Base-by-base conservation (phyloP, 1,140 invertebrate genomes). In the Neodiprion pinetum region DNA sequence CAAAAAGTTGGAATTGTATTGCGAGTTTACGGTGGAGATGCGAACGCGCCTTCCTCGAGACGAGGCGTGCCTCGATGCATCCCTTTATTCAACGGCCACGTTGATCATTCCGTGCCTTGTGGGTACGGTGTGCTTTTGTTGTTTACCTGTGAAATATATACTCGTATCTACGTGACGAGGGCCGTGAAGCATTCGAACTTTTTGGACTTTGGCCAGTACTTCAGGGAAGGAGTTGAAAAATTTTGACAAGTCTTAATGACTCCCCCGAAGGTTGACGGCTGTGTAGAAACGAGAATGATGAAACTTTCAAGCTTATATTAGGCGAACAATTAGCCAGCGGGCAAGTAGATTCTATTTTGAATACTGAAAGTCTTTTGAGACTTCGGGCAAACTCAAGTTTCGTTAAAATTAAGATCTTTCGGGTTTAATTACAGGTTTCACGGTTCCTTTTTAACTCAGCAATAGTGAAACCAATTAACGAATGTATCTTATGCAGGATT, bases 1-100 rank as follows among this genome's bases (percentile, higher is more conserved):
- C 67, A 69, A 69, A 69, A 69, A 69, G 67, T 69, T 61, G 53
- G n/a, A 61, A 61, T 61, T 61, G 53, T 61, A 61, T 61, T 61
- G 53, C 11, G 28, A 40, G 28, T 61, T 17, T 61, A 40, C 28
- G 28, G 28, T 5, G 53, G 53, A 61, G 53, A 61, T 61, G 4
- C 53, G 11, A 14, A 61, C 53, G 53, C n/a, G 53, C 53, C 53
- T 17, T 69, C 67, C 61, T 65, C 14, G 11, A 3, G 11, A 21
- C 67, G 12, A 12, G 67, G 40, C 17, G 67, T 47, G 40, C 67
- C 67, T 4, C 67, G 14, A 12, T 11, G 14, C 67, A 69, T 69
- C 67, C 21, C 40, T 69, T 40, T 66, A 74, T 70, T 74, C 48
- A 66, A 40, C 28, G 28, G 23, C 14, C 48, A 70, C 17, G 61